Evolutionary conservation across 1,140 invertebrate species (phyloP).

Genomic region (Leptinotarsa texana): DNA sequence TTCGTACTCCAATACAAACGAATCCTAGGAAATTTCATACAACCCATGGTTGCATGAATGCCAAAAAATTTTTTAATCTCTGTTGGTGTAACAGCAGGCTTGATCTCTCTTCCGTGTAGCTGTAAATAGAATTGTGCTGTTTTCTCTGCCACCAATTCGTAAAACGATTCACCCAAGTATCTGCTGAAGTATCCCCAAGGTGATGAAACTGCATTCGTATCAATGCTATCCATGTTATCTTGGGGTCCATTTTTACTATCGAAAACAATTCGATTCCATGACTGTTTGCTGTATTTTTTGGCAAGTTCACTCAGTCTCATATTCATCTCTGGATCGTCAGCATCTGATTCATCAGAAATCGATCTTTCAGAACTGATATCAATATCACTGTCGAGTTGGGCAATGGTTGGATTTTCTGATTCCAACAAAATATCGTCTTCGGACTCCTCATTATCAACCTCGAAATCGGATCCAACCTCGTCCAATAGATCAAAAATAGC

Average conservation of each 20-base stretch:
- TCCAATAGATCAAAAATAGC: conserved; percentile 5
- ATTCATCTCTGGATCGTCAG: conserved; percentile 5
- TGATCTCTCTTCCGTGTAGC: conserved; percentile 4
- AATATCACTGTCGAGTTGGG: neutral
- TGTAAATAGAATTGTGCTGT: conserved; percentile 8
- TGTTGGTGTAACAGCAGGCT: conserved; percentile 12
- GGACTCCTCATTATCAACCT: neutral
- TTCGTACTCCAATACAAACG: conserved; percentile 22
- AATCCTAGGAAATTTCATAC: conserved; percentile 18
- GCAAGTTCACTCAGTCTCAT: conserved; percentile 7
- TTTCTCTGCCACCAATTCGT: conserved; percentile 7
- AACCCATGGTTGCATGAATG: neutral
- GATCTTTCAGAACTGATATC: conserved; percentile 6
- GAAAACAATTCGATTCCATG: conserved; percentile 5
- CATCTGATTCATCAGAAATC: conserved; percentile 7
- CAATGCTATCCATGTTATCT: conserved; percentile 5
- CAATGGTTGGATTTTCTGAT: too few species aligned
- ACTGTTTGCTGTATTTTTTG: conserved; percentile 5
- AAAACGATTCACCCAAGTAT: conserved; percentile 5
- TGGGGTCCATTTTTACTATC: conserved; percentile 4
- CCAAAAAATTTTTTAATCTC: conserved; percentile 1
- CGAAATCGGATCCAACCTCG: conserved; percentile 4
- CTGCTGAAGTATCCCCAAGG: conserved; percentile 4
- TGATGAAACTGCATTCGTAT: conserved; percentile 1
- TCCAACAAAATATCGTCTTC: neutral